Evolutionary conservation across 2,113 vertebrate genomes (phyloP).

Genomic region (Gymnocephalus cernua): DNA sequence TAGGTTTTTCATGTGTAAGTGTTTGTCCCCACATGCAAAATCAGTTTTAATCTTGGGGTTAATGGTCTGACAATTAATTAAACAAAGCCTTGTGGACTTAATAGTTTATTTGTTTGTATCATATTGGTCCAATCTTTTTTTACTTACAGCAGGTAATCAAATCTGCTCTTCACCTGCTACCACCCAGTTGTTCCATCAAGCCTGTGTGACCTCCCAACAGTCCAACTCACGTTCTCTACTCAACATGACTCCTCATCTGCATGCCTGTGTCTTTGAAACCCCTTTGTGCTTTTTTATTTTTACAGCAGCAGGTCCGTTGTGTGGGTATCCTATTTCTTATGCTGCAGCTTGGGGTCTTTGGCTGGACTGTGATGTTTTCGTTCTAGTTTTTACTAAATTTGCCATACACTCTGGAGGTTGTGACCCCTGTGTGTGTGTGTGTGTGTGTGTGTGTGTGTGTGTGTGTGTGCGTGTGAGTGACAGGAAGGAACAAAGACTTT

Average conservation of each 20-base stretch:
- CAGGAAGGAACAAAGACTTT: no score
- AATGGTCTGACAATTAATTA: not conserved
- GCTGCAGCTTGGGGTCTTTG: slow-evolving; percentile 50
- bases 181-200: slow-evolving; percentile 59
- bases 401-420: slow-evolving; percentile 64
- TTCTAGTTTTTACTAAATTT: slow-evolving; percentile 75
- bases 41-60: not conserved
- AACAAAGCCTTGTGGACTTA: not conserved
- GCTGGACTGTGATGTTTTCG: slow-evolving; percentile 71
- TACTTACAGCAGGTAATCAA: slow-evolving; percentile 51
- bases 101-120: not conserved
- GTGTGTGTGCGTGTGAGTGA: slow-evolving; percentile 61
- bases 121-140: not conserved
- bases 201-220: slow-evolving; percentile 63
- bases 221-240: slow-evolving; percentile 45
- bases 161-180: slow-evolving; percentile 76
- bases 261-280: slow-evolving; percentile 59
- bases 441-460: slow-evolving; percentile 70
- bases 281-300: slow-evolving; percentile 41
- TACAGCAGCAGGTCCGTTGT: slow-evolving; percentile 54
- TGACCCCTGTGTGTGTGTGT: slow-evolving; percentile 70
- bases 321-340: slow-evolving; percentile 74
- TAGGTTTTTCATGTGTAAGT: not conserved
- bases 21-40: not conserved
- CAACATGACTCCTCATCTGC: slow-evolving; percentile 72